A percentile compares a stretch with the other conserved stretches of the same genome.
These are phyloP conservation scores for Hyles euphorbiae DNA, from an alignment of 1,140 invertebrate genomes.

Conservation along the genomic window DNA sequence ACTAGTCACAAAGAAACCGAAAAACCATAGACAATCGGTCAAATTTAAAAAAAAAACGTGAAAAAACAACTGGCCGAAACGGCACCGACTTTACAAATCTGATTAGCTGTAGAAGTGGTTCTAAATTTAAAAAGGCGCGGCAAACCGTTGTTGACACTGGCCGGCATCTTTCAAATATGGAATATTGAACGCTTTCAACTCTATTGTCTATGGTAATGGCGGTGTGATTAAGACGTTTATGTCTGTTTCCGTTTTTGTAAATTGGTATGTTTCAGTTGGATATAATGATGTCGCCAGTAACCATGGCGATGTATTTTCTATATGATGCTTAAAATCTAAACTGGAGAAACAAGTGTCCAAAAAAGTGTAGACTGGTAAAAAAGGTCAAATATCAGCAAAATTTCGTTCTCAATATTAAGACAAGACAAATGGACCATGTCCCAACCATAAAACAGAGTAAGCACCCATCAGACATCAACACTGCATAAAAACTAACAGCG, in stretches of 20 bases:
- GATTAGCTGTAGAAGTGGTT: constrained; percentile 66
- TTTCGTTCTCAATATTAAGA: too few species aligned
- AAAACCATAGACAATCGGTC: constrained; percentile 31
- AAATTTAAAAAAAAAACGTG: constrained; percentile 36
- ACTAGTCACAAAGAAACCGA: constrained; percentile 52
- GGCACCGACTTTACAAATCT: constrained; percentile 65
- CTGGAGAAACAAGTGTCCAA: too few species aligned
- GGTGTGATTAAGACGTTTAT: constrained; percentile 56
- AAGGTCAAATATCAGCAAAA: too few species aligned
- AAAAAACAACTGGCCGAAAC: constrained; percentile 16
- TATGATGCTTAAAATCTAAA: too few species aligned
- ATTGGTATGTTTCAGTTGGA: constrained; percentile 7
- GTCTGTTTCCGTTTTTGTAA: constrained; percentile 32
- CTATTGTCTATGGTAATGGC: constrained; percentile 62
- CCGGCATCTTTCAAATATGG: constrained; percentile 41
- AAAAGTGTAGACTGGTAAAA: too few species aligned
- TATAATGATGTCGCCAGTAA: not conserved
- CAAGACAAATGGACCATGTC: too few species aligned
- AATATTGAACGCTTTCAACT: constrained; percentile 52
- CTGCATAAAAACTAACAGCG: too few species aligned
- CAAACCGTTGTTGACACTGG: constrained; percentile 54
- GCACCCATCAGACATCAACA: too few species aligned
- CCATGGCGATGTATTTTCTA: too few species aligned
- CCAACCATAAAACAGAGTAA: too few species aligned
- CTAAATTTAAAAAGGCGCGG: constrained; percentile 65